Base-by-base conservation (phyloP, 2,113 vertebrate genomes). In the Xyliphius kryptos region DNA sequence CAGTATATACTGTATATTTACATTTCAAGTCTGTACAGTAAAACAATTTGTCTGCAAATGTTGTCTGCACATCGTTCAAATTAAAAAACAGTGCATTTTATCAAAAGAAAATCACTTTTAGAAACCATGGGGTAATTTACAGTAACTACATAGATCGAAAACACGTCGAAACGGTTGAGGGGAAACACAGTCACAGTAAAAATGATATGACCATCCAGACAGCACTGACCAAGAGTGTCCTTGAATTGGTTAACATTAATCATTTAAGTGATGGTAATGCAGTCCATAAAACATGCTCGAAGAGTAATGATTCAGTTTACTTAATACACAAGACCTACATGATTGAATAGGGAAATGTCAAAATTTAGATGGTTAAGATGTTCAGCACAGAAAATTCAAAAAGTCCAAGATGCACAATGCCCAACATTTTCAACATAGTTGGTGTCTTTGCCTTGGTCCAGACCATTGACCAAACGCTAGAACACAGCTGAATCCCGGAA, bases 231-330 rank as follows among this genome's bases (percentile, higher is more conserved):
- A 51, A 56, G 12, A 63, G 15, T 32, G 53, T 51, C 61, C 52
- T 67, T 44, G 22, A 60, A 38, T 48, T 59, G 38, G 59, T 60
- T 46, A 59, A 67, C 36, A 20, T 54, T 59, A 65, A 17, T 68
- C 47, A 53, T 66, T 66, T 12, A 79, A 75, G 75, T 76, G 82
- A 70, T 81, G 21, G 66, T 74, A 80, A 78, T 70, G 77, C 71
- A 74, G 71, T 78, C 73, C 74, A 74, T 82, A 82, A 85, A 84
- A 81, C 86, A 87, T 89, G 86, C 87, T 50, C 80, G 16, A 67
- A 49, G 26, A 66, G 63, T 64, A 61, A 71, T 63, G 49, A 55
- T 63, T 51, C 72, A 61, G 60, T 22, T 71, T 76, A 43, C 64
- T 73, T 65, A 81, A 79, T 86, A 72, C 81, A 84, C 80, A 84